Conservation (phyloP, 2,797 vertebrate genomes). For the Dallia pectoralis region DNA sequence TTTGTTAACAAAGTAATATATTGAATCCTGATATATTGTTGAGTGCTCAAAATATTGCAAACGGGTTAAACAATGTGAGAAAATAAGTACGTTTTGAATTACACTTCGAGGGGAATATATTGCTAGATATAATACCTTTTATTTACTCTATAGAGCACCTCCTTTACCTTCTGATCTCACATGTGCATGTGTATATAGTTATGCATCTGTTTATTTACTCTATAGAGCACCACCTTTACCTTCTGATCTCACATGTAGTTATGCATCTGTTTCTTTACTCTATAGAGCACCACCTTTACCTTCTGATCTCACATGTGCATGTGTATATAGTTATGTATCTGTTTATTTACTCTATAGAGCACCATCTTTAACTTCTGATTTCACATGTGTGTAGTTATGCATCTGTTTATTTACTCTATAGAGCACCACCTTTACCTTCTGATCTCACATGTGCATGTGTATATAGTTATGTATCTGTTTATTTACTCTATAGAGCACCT, state of each 20-base stretch:
- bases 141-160: not conserved
- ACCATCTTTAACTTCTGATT: no score
- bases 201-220: constrained; percentile 16
- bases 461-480: constrained; percentile 14
- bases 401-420: constrained; percentile 18
- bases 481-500: no score
- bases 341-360: no score
- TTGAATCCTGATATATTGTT: not conserved
- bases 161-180: not conserved
- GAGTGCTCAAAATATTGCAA: constrained; percentile 42
- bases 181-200: not conserved
- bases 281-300: no score
- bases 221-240: no score
- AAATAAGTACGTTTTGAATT: not conserved
- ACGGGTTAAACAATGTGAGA: not conserved
- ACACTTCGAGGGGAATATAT: not conserved
- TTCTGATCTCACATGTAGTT: not conserved
- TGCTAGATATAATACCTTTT: not conserved
- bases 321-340: constrained; percentile 1
- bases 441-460: not conserved
- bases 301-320: not conserved
- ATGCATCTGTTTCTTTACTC: constrained; percentile 16
- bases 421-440: no score
- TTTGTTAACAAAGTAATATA: not conserved
- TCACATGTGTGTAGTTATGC: not conserved